Evolutionary conservation across 2,113 vertebrate species (phyloP).

Genomic region (Calcarius ornatus): DNA sequence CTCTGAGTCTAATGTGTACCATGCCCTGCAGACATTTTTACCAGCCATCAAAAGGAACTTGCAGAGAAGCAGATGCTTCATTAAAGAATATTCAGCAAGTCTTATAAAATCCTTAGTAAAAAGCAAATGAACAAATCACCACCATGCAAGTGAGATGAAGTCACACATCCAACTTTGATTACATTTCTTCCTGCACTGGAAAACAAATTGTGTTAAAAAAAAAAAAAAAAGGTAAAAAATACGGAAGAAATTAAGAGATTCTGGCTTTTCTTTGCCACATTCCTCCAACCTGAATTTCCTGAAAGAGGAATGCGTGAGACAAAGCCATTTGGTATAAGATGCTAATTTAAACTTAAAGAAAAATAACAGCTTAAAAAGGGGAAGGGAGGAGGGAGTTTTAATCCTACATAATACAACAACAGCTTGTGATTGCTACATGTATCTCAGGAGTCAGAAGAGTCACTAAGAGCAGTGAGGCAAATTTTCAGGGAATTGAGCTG

Average conservation of each 20-base stretch:
- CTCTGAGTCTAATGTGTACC: constrained; percentile 21
- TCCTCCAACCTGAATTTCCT: constrained; percentile 23
- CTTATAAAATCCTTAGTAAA: constrained; percentile 44
- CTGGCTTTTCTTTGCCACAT: not conserved
- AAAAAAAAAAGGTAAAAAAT: not conserved
- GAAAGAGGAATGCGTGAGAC: constrained; percentile 20
- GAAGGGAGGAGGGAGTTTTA: constrained; percentile 11
- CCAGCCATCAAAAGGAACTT: constrained; percentile 40
- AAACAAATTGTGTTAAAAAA: not conserved
- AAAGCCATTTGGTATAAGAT: constrained; percentile 41
- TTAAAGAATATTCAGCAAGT: constrained; percentile 61
- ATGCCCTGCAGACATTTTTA: constrained; percentile 39
- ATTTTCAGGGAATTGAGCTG: not conserved
- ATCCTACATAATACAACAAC: not conserved
- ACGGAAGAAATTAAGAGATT: not conserved
- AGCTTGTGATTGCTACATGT: not conserved
- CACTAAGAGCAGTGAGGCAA: not conserved
- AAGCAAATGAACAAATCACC: constrained; percentile 33
- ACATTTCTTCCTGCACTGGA: not conserved
- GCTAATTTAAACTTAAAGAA: constrained; percentile 53
- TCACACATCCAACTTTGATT: constrained; percentile 22
- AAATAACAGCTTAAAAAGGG: constrained; percentile 42
- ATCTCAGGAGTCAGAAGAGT: not conserved
- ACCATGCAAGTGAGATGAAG: not conserved
- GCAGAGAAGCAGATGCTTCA: constrained; percentile 60